These are phyloP conservation scores for Barypeithes pellucidus DNA, from an alignment of 2,888 invertebrate species.

Conservation along the genomic window DNA sequence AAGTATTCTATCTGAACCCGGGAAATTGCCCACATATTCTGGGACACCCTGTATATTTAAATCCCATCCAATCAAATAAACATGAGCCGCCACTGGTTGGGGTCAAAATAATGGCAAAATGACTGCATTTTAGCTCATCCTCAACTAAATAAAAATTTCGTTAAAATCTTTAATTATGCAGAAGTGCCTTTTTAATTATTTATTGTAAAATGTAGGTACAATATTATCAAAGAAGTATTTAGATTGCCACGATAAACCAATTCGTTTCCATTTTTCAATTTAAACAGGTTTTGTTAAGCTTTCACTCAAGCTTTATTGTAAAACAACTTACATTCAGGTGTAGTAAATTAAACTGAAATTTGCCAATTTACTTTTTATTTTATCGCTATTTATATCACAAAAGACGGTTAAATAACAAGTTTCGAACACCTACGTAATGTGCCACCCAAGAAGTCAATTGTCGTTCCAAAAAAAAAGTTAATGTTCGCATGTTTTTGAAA, in stretches of 20 bases:
- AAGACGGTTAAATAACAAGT: slow-evolving; percentile 35
- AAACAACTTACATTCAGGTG: slow-evolving; percentile 35
- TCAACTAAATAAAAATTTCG: too few relatives aligned
- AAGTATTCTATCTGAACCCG: too few relatives aligned
- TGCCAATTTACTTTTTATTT: slow-evolving; percentile 52
- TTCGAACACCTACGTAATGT: slow-evolving; percentile 47
- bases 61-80: too few relatives aligned
- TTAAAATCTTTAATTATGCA: too few relatives aligned
- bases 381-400: slow-evolving; percentile 52
- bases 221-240: neutral
- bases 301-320: slow-evolving; percentile 43
- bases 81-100: too few relatives aligned
- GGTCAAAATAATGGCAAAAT: too few relatives aligned
- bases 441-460: slow-evolving; percentile 54
- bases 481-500: slow-evolving; percentile 32
- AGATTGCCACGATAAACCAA: neutral
- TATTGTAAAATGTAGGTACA: too few relatives aligned
- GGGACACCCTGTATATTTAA: too few relatives aligned
- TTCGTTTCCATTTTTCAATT: slow-evolving; percentile 28
- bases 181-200: too few relatives aligned
- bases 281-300: slow-evolving; percentile 41
- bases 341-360: slow-evolving; percentile 50
- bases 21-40: too few relatives aligned
- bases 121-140: too few relatives aligned
- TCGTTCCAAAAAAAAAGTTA: slow-evolving; percentile 44